Base-by-base conservation (phyloP, 2,113 vertebrate genomes). In the Takifugu bimaculatus region DNA sequence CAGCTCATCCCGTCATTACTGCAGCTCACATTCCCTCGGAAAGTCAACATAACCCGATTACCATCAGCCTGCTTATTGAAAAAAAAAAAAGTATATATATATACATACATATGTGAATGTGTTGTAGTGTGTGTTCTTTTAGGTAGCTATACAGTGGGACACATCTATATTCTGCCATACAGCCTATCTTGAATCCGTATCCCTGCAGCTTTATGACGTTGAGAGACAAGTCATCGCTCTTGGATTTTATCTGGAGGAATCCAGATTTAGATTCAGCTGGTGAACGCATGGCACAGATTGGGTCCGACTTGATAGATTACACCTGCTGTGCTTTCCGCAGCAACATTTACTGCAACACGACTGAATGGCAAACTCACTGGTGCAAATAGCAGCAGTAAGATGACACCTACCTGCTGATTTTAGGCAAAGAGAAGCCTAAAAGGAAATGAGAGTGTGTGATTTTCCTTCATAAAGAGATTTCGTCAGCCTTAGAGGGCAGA, bases 11-110 rank as follows among this genome's bases (percentile, higher is more conserved):
- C 59, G 35, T 77, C 70, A 72, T 85, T 83, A 77, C 50, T 62
- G 82, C 54, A 29, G 78, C 72, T 80, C 69, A 80, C 65, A 60
- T 80, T 86, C 64, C 82, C 76, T 70, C 67, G 60, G 42, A 77
- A 73, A 82, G 70, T 72, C 77, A 63, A 62, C 67, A 44, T 83
- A 84, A 89, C 74, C 72, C 60, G 79, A 81, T 86, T 84, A 86
- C 68, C 52, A 63, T 51, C 73, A 69, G 83, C 82, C 82, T 80
- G 77, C 77, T 80, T 70, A 6, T 64, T 69, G 72, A 72, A 66
- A 70, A 63, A 62, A 55, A 54, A 54, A 75, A 51, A 55, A n/a
- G 20, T 65, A 14, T 32, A 45, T 43, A 10, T 51, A 50, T 51
- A 28, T 54, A 54, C 32, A 4, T 63, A 1, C 67, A 6, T 48